Percentiles rank a stretch among this genome's conserved stretches.
phyloP scores from a whole-genome alignment of 2,888 invertebrate species.

The Epirrhoe tristata region DNA sequence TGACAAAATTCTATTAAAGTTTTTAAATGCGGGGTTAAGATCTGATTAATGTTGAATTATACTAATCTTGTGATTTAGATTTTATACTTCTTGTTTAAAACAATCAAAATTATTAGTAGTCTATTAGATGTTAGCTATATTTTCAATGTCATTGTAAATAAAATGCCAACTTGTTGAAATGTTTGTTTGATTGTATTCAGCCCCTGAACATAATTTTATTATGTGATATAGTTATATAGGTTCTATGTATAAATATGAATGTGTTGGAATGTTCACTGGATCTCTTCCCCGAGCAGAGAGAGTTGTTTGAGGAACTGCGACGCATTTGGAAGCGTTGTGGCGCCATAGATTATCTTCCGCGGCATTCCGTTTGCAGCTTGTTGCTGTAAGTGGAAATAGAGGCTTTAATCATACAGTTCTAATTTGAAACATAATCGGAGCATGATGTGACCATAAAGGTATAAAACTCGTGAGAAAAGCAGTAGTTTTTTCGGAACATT shows the following conservation, averaged over 20 bases:
- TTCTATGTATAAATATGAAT: conserved; percentile 43
- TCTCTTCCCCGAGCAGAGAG: conserved; percentile 91
- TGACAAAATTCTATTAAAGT: conserved; percentile 53
- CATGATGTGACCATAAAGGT: too few relatives aligned
- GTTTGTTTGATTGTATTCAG: conserved; percentile 67
- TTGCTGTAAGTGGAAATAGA: conserved; percentile 83
- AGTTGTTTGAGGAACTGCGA: conserved; percentile 97
- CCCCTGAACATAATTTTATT: conserved; percentile 51
- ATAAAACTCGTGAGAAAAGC: too few relatives aligned
- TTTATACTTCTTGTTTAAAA: conserved; percentile 86
- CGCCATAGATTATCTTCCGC: conserved; percentile 96
- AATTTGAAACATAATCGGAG: too few relatives aligned
- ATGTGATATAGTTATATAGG: conserved; percentile 48
- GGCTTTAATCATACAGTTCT: too few relatives aligned
- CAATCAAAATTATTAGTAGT: conserved; percentile 84
- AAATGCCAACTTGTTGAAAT: conserved; percentile 85
- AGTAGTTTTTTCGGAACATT: too few relatives aligned
- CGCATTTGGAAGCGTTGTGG: conserved; percentile 97
- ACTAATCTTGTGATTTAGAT: conserved; percentile 84
- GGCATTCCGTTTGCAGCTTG: conserved; percentile 86
- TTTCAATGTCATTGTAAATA: conserved; percentile 86
- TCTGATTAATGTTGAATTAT: conserved; percentile 75
- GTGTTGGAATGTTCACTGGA: conserved; percentile 80
- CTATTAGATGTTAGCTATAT: conserved; percentile 85
- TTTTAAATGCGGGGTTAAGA: conserved; percentile 67